Evolutionary conservation across 2,797 vertebrate genomes (phyloP), one percentile per base, ranked within the genome.

Genomic region (Lindbergichthys nudifrons): DNA sequence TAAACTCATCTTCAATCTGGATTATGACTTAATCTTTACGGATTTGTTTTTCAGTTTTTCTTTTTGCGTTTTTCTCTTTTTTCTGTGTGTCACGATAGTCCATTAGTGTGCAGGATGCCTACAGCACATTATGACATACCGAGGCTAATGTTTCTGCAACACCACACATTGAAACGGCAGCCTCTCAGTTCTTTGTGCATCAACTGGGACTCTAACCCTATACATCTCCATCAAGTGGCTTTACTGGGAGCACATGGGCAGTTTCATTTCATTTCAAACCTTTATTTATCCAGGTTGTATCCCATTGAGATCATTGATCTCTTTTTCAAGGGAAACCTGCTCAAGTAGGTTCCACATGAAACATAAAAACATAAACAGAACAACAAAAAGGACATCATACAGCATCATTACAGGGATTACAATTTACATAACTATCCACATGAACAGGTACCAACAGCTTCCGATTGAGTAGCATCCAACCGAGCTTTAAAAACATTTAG

Each of bases 1-100:
- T 84, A 80, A 74, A 57, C 51, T 70, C 73, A 41, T 70, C 54
- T 39, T 62, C 59, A 46, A 61, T 82, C 73, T 79, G 77, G 73
- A 83, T 81, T 77, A 77, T 52, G 62, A 59, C 50, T 73, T 45
- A 26, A 41, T 36, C 32, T 36, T 36, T 36, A 36, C 2, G 7
- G 32, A 36, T 36, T 36, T n/a, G 32, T 83, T 73, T 65, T 14
- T 65, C 23, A 42, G 54, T 59, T 46, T 62, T 65, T 57, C 21
- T 36, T 48, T n/a, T 59, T 18, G 26, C 4, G 57, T 63, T 51
- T 42, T 36, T 19, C 10, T 18, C 3, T 50, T 26, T 26, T 52
- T 14, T 58, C 53, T 53, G 13, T 50, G 8, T 41, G 53, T 41
- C 64, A 66, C 52, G 6, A 59, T 11, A 26, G 10, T 4, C 43